Base-by-base conservation (phyloP, 2,113 vertebrate genomes). In the Thomomys bottae region DNA sequence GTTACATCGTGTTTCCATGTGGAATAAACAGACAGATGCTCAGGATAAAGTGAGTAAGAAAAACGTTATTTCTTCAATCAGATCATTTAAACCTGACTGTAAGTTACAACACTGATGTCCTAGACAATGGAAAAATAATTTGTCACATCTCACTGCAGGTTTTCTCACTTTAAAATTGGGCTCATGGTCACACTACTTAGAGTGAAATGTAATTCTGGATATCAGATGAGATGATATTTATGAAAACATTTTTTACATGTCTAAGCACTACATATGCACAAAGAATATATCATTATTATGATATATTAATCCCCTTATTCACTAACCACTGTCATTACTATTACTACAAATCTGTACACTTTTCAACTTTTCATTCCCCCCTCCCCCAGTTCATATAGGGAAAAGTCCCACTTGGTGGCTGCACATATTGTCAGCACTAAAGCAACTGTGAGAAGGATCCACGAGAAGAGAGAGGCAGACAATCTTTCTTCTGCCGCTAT, bases 401-500 rank as follows among this genome's bases (percentile, higher is more conserved):
- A 97, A 93, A 71, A 89, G 89, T 89, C 76, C 83, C 83, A 94
- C 38, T 92, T n/a, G 38, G 49, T 30, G 66, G 61, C 59, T 57
- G 71, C 72, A 92, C n/a, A 77, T 54, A 64, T 40, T 94, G 42
- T 49, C 76, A 90, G 45, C 36, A 78, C 79, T 84, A 80, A 81
- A 87, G 21, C 67, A 90, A 45, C 80, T 92, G 86, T 83, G 45
- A 88, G 45, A 87, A 77, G n/a, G 38, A 81, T 90, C 36, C 80
- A 94, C 61, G 91, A 73, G 20, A 38, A n/a, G 11, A 84, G 68
- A 92, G 17, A 18, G 67, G 80, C 45, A 87, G 84, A 85, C 73
- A 59, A 92, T 95, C 96, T 92, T 92, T 86, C 92, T 86, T 88
- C 85, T 72, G 90, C 40, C 85, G 86, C 32, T 91, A 88, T 90